Base-by-base conservation (phyloP, 2,888 invertebrate species). In the Proisotoma minuta region DNA sequence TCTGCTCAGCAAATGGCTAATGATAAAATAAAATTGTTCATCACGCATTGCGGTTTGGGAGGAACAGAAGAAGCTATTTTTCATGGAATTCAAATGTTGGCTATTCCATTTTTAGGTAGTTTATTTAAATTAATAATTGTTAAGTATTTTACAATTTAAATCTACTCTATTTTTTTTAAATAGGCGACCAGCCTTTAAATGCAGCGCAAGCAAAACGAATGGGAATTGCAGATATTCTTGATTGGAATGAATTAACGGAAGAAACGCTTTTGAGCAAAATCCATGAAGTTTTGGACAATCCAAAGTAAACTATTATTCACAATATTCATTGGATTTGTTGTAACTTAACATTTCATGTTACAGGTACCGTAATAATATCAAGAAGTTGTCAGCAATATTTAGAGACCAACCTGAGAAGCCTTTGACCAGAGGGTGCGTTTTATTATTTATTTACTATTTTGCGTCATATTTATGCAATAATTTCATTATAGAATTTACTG, bases 21-120 rank as follows among this genome's bases (percentile, higher is more conserved):
- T 28, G 50, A 54, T 22, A 39, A 62, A 23, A 59, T 56, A 4
- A 53, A 56, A 60, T 84, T 84, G 0, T 88, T 87, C 73, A 81
- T 89, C 69, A 84, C 85, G 0, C 89, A 89, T 75, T 87, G 85
- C 0, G 89, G 89, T 0, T 82, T 87, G 74, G 81, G 88, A 72
- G 86, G 88, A 57, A 76, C 84, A 28, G 83, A 85, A 1, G 89
- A 88, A 76, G 83, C 85, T 0, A 82, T 83, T 1, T 81, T 84
- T 70, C 83, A 83, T 66, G 87, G 85, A 3, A 83, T 86, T 8
- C 86, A 34, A 34, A 34, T 10, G 8, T 34, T 10, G 34, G 15
- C 8, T n/a, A n/a, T n/a, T n/a, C n/a, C n/a, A 87, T 87, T 15
- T n/a, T n/a, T n/a, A n/a, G n/a, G n/a, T n/a, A n/a, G n/a, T n/a